Base-by-base conservation (phyloP, 1,140 invertebrate genomes). In the Drosophila bocqueti region DNA sequence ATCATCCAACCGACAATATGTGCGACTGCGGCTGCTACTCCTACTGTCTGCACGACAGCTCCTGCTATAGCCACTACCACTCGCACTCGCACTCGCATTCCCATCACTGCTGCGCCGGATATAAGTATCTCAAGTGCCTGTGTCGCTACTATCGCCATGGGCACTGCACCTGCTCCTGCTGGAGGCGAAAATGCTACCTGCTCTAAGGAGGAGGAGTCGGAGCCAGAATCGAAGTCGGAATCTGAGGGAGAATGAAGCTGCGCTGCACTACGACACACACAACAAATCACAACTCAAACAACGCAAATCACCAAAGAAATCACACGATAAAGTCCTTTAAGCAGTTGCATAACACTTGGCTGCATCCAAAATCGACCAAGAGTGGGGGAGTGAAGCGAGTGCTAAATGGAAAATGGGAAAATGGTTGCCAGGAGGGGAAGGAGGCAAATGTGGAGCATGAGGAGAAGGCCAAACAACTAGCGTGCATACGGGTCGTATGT, bases 291-390 rank as follows among this genome's bases (percentile, higher is more conserved):
- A 90, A 79, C 61, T 74, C 81, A 84, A 81, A 76, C 75, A 80
- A 73, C 68, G 66, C 64, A 85, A 79, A 84, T 55, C 66, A 81
- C 54, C 64, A 76, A 73, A 71, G 61, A 78, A 81, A 77, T 73
- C 63, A 85, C 75, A 84, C 75, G 84, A 90, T 90, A 90, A 90
- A 90, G 85, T 90, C 85, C 85, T 85, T 90, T 85, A 91, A 82
- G 81, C 79, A 90, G 86, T 91, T 91, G 75, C 85, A 90, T 91
- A 90, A 90, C 85, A 90, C 86, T 82, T 91, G 85, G 84, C 85
- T 89, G 78, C 85, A 90, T 80, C 86, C 78, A 59, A 57, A 57
- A 50, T 54, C 52, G 54, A 75, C 38, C 54, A n/a, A 57, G 21
- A 52, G 50, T 52, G 36, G 40, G 9, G 42, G 42, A 46, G 47